Conservation (phyloP, 2,888 invertebrate species). For the Ichneumoninae sp. region DNA sequence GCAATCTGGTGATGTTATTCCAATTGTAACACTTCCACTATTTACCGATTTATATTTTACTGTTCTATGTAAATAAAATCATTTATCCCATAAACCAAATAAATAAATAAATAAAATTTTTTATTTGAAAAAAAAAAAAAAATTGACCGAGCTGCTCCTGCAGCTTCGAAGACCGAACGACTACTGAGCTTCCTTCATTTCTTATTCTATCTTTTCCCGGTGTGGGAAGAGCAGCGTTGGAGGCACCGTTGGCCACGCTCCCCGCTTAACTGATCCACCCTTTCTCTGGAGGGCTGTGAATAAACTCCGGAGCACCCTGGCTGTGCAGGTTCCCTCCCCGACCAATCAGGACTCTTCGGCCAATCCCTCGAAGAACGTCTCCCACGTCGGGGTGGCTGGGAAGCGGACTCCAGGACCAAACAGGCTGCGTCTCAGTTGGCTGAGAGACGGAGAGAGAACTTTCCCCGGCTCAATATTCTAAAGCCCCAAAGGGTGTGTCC, state of each 20-base stretch:
- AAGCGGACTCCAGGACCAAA: slow-evolving; percentile 72
- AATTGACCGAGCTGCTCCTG: background rate
- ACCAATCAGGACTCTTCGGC: slow-evolving; percentile 74
- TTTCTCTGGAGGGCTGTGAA: slow-evolving; percentile 64
- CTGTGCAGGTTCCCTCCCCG: slow-evolving; percentile 47
- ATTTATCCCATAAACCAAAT: no score
- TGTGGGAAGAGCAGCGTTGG: slow-evolving; percentile 20
- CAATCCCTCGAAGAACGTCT: slow-evolving; percentile 74
- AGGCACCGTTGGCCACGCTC: slow-evolving; percentile 62
- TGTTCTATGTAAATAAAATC: no score
- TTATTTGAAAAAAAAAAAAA: no score
- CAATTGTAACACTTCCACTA: no score
- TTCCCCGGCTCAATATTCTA: slow-evolving; percentile 75
- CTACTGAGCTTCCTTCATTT: slow-evolving; percentile 2
- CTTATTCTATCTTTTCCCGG: background rate
- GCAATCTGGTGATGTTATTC: no score
- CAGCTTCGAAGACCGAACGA: background rate
- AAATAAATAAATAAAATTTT: no score
- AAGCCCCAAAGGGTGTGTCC: slow-evolving; percentile 71
- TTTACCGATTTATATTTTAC: no score
- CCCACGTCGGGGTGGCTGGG: slow-evolving; percentile 74
- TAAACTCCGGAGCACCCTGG: slow-evolving; percentile 57
- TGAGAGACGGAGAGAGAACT: slow-evolving; percentile 66
- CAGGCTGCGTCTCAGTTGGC: slow-evolving; percentile 70
- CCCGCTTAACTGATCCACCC: slow-evolving; percentile 71